Conservation (phyloP, 2,113 vertebrate genomes). For the Alligator mississippiensis region DNA sequence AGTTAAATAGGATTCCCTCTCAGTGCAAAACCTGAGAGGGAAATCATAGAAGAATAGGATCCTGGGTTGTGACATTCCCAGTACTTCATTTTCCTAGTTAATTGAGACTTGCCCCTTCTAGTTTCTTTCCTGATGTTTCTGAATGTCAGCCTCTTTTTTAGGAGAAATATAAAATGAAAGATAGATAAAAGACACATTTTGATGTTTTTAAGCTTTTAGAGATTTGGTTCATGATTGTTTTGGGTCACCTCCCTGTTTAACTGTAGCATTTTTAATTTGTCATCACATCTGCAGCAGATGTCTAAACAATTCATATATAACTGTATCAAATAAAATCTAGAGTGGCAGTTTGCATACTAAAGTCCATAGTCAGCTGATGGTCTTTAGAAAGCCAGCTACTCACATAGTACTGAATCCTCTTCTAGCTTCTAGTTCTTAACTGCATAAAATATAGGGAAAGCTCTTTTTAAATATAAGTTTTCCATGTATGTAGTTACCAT, state of each 20-base stretch:
- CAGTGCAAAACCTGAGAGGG: neutral
- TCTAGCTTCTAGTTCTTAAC: neutral
- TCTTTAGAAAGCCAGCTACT: neutral
- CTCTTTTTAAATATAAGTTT: neutral
- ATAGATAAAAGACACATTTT: neutral
- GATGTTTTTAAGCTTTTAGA: neutral
- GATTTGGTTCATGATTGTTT: neutral
- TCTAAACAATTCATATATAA: neutral
- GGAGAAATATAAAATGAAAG: neutral
- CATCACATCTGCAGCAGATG: neutral
- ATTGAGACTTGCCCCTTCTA: neutral
- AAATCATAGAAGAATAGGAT: neutral
- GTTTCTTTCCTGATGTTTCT: neutral
- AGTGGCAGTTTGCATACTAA: neutral
- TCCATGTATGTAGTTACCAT: neutral
- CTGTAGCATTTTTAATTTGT: neutral
- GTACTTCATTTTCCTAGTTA: neutral
- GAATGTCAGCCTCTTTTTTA: neutral
- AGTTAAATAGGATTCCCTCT: neutral
- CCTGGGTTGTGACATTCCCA: neutral
- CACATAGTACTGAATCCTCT: fast-evolving
- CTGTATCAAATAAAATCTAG: neutral
- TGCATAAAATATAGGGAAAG: neutral
- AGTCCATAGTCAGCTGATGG: neutral
- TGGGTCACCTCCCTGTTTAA: neutral